Conservation (phyloP, 2,113 vertebrate genomes). For the Aythya baeri region DNA sequence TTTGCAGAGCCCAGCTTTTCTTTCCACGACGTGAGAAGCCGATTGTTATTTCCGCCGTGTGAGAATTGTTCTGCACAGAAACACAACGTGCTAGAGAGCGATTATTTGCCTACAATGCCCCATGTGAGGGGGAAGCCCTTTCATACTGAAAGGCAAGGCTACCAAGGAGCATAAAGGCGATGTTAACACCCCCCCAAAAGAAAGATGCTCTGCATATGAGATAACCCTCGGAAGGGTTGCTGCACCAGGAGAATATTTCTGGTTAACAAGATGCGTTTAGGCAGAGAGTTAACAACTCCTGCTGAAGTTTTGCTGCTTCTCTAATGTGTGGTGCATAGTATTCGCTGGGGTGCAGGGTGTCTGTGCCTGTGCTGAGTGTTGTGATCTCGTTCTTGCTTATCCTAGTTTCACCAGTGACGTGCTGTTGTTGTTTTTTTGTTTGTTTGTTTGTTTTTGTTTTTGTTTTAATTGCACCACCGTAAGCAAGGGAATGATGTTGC, state of each 20-base stretch:
- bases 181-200: background rate
- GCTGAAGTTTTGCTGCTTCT: background rate
- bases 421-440: background rate
- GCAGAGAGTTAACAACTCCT: background rate
- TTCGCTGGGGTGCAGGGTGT: background rate
- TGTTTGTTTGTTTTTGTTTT: background rate
- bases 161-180: background rate
- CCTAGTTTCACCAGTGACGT: background rate
- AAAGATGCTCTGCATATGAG: background rate
- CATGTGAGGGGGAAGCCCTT: background rate
- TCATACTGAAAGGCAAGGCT: background rate
- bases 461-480: background rate
- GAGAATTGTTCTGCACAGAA: background rate
- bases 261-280: background rate
- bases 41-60: background rate
- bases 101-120: background rate
- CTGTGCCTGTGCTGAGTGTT: background rate
- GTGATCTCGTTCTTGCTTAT: background rate
- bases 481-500: background rate
- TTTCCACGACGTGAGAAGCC: background rate
- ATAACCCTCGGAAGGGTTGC: background rate
- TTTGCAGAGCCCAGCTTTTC: background rate
- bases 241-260: background rate
- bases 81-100: background rate
- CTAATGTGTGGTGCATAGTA: background rate